phyloP scores from a whole-genome alignment of 2,113 vertebrate genomes.

The Plecturocebus donacophilus region DNA sequence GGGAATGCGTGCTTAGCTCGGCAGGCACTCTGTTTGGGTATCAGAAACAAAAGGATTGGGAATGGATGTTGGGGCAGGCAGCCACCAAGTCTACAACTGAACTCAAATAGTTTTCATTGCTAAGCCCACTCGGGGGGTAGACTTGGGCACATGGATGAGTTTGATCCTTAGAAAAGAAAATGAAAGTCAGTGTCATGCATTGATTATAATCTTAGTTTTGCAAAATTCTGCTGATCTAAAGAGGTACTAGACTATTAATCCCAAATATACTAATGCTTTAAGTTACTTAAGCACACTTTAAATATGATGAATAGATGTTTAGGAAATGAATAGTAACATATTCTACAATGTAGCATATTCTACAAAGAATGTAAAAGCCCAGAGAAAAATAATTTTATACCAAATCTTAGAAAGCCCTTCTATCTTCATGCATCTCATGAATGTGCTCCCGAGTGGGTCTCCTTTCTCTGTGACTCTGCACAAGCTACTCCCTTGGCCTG shows the following conservation, averaged over 20 bases:
- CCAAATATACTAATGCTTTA: neutral
- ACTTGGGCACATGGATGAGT: neutral
- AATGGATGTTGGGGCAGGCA: too few species aligned
- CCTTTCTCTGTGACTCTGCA: neutral
- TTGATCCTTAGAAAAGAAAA: neutral
- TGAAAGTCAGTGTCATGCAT: neutral
- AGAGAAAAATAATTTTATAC: neutral
- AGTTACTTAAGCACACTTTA: neutral
- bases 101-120: neutral
- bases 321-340: neutral
- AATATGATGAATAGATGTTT: neutral
- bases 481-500: accelerated
- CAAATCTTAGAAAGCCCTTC: neutral
- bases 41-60: neutral
- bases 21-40: accelerated
- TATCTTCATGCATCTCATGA: accelerated
- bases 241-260: neutral
- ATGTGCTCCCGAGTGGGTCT: accelerated
- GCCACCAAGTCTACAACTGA: too few species aligned
- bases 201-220: neutral
- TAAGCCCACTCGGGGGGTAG: neutral
- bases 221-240: neutral
- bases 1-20: accelerated
- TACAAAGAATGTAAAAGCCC: neutral
- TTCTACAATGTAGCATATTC: too few species aligned